Base-by-base conservation (phyloP, 2,888 invertebrate species). In the Branchellion lobata region DNA sequence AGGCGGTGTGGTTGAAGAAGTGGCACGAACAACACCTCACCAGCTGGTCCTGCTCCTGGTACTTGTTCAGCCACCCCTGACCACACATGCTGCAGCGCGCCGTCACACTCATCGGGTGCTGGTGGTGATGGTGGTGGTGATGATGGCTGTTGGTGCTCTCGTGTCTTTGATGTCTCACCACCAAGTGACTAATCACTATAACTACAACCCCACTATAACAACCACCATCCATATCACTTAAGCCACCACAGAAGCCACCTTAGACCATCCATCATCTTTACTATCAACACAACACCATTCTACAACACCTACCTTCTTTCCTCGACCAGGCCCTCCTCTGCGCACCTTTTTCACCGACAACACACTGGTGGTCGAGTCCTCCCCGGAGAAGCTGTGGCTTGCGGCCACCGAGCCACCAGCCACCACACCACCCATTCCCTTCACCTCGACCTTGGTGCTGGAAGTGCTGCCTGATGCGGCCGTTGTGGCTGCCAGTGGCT, bases 1-100 rank as follows among this genome's bases (percentile, higher is more conserved):
- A 96, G 34, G 91, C 91, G 1, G 94, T 94, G 90, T 96, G 96
- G 80, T 86, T 93, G 84, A 88, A 87, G 83, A 89, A 88, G 82
- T 88, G 89, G 84, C 91, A 91, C 80, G 90, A 90, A 8, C 90
- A 90, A 85, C 91, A 91, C 79, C 89, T 89, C 72, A 91, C 89
- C 29, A 91, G 86, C 75, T 90, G 88, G 85, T 91, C 91, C 18
- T 88, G 85, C 74, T 88, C 86, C 51, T 88, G 89, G 57, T 87
- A 87, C 84, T 80, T 78, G 36, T 47, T 80, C n/a, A 34, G 36
- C 29, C 40, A 51, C 5, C 68, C 65, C 53, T 76, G 76, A 69
- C 40, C 78, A 47, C 80, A 80, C 33, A 80, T 51, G 24, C 61
- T 53, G 51, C 80, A 80, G 40, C 36, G 78, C 27, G 53, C 21